A percentile compares a stretch with the other conserved stretches of the same genome.
Conservation (phyloP, 2,888 invertebrate genomes). For the Steromphala cineraria region DNA sequence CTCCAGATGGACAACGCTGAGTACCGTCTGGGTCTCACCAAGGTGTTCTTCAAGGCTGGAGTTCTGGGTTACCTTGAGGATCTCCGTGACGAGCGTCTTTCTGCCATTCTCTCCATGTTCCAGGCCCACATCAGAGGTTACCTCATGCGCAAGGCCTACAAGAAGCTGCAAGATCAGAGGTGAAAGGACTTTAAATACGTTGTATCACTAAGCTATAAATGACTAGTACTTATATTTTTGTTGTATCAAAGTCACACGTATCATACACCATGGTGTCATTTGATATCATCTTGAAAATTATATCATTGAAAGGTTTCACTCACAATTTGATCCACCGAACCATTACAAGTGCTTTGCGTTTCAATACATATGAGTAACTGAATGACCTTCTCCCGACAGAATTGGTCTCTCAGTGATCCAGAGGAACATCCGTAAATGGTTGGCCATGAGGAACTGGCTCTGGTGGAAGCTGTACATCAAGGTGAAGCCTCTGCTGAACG, state of each 20-base stretch:
- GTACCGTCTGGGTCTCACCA: conserved; percentile 98
- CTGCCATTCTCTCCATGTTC: conserved; percentile 95
- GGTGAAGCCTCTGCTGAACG: conserved; percentile 92
- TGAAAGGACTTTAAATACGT: conserved; percentile 60
- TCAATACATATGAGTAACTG: too few relatives aligned
- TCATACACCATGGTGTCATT: too few relatives aligned
- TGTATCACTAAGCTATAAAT: too few relatives aligned
- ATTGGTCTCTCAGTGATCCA: conserved; percentile 98
- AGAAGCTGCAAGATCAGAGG: conserved; percentile 98
- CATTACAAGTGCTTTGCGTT: too few relatives aligned
- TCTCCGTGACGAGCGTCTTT: conserved; percentile 98
- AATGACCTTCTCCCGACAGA: conserved; percentile 74
- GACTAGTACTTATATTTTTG: too few relatives aligned
- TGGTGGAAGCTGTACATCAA: conserved; percentile 99
- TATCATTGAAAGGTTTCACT: too few relatives aligned
- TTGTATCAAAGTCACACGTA: too few relatives aligned
- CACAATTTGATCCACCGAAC: too few relatives aligned
- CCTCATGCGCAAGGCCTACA: conserved; percentile 84
- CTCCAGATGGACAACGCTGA: conserved; percentile 91
- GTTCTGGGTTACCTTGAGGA: conserved; percentile 99
- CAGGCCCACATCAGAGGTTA: conserved; percentile 94
- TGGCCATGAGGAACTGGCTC: conserved; percentile 99
- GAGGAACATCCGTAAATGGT: conserved; percentile 99
- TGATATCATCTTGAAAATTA: too few relatives aligned
- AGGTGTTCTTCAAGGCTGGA: conserved; percentile 99